These are phyloP conservation scores for Epinephelus cyanopodus DNA, from an alignment of 2,113 vertebrate species.

Conservation along the genomic window DNA sequence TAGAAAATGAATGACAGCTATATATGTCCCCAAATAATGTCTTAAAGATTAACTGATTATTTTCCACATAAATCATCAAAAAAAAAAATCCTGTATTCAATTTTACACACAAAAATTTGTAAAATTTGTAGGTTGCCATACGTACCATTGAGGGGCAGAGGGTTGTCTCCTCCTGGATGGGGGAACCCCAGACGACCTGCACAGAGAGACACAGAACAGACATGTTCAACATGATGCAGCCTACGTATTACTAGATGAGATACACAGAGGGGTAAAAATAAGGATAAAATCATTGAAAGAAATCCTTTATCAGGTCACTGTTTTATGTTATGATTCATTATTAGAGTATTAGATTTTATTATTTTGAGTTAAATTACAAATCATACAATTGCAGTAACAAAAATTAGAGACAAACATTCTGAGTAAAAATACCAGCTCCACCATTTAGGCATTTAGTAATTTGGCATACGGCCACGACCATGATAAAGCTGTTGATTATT, in stretches of 20 bases:
- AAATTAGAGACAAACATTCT: not conserved
- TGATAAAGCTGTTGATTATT: conserved; percentile 13
- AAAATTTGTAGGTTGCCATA: conserved; percentile 42
- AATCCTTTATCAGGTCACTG: too few species aligned
- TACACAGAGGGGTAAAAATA: not conserved
- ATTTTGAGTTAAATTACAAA: not conserved
- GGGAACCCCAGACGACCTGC: conserved; percentile 90
- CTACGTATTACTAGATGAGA: conserved; percentile 8
- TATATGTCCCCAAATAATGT: not conserved
- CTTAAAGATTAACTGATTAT: not conserved
- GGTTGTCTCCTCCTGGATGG: conserved; percentile 89
- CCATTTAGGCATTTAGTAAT: conserved; percentile 11
- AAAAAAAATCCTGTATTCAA: not conserved
- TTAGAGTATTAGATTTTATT: too few species aligned
- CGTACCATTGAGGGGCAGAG: conserved; percentile 91
- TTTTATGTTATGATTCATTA: too few species aligned
- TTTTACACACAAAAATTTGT: not conserved
- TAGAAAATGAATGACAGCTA: not conserved
- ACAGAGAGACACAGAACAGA: conserved; percentile 68
- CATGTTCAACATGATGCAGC: conserved; percentile 30
- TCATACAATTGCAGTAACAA: not conserved
- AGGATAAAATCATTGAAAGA: too few species aligned
- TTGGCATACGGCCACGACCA: not conserved
- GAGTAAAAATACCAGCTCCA: not conserved
- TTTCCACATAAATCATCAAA: not conserved